Conservation (phyloP, 1,140 invertebrate genomes). For the Hypothenemus hampei region DNA sequence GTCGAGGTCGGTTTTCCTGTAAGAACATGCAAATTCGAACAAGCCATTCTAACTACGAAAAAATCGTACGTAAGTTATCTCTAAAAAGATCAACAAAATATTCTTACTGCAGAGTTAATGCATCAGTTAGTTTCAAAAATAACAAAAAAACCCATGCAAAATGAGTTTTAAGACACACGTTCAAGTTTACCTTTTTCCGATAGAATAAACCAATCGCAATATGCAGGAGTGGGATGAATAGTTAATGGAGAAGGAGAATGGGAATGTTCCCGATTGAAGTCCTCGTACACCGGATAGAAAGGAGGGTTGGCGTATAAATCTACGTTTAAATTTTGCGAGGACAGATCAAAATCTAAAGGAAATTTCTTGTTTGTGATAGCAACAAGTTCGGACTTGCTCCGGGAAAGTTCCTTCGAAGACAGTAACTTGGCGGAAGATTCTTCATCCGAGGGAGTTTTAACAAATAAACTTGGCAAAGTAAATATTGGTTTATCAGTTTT, state of each 20-base stretch:
- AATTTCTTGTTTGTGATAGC: slow-evolving; percentile 37
- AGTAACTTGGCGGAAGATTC: slow-evolving; percentile 1
- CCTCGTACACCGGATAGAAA: slow-evolving; percentile 38
- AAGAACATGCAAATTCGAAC: slow-evolving; percentile 47
- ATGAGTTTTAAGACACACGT: slow-evolving; percentile 34
- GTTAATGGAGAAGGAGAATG: slow-evolving; percentile 22
- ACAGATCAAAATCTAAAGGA: slow-evolving; percentile 34
- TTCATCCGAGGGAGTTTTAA: slow-evolving; percentile 15
- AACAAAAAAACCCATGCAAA: slow-evolving; percentile 38
- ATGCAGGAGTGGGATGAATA: slow-evolving; percentile 35
- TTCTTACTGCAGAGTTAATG: slow-evolving; percentile 44
- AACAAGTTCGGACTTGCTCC: slow-evolving; percentile 36
- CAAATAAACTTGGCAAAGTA: slow-evolving; percentile 41
- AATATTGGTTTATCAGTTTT: slow-evolving; percentile 35
- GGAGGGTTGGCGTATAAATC: slow-evolving; percentile 40
- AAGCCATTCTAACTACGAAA: slow-evolving; percentile 45
- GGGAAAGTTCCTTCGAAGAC: slow-evolving; percentile 23
- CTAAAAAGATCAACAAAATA: slow-evolving; percentile 34
- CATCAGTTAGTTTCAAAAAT: slow-evolving; percentile 36
- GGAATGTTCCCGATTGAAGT: slow-evolving; percentile 8
- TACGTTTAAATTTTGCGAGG: no score
- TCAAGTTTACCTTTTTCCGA: slow-evolving; percentile 41
- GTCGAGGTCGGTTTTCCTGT: slow-evolving; percentile 44
- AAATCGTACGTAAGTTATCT: slow-evolving; percentile 25
- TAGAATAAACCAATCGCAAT: slow-evolving; percentile 43